Conservation (phyloP, 2,797 vertebrate species). For the Amniataba percoides region DNA sequence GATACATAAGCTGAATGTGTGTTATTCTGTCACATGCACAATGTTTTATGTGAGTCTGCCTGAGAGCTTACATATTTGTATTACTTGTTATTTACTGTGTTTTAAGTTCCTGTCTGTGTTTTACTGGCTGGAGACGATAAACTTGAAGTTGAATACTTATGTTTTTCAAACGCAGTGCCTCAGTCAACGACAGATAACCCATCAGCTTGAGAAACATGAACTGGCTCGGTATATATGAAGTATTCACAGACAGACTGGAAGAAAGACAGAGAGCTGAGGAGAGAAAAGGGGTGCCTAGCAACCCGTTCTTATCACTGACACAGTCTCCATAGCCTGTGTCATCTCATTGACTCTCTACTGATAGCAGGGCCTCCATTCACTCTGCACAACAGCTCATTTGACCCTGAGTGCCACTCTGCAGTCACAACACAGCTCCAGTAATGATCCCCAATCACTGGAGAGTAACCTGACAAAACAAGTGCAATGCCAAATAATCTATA, state of each 20-base stretch:
- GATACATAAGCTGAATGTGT: background rate
- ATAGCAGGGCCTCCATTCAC: constrained; percentile 53
- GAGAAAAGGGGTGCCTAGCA: constrained; percentile 24
- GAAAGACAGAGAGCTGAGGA: background rate
- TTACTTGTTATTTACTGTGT: background rate
- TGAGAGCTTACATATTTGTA: background rate
- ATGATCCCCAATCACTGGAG: constrained; percentile 41
- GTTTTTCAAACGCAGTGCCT: background rate
- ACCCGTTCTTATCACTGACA: constrained; percentile 39
- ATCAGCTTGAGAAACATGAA: constrained; percentile 19
- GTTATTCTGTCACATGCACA: background rate
- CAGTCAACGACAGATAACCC: background rate
- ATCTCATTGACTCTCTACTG: constrained; percentile 56
- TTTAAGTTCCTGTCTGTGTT: background rate
- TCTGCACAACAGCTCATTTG: constrained; percentile 56
- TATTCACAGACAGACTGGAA: constrained; percentile 24
- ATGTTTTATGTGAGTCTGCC: too few species aligned
- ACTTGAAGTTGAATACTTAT: background rate
- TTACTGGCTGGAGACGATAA: background rate
- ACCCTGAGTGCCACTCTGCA: constrained; percentile 41
- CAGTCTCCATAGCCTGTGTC: constrained; percentile 27
- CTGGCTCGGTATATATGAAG: background rate
- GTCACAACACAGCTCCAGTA: constrained; percentile 48
- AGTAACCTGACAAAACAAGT: constrained; percentile 38
- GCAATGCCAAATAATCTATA: constrained; percentile 37